These are phyloP conservation scores for Gobius niger DNA, from an alignment of 2,113 vertebrate genomes.

Conservation along the genomic window DNA sequence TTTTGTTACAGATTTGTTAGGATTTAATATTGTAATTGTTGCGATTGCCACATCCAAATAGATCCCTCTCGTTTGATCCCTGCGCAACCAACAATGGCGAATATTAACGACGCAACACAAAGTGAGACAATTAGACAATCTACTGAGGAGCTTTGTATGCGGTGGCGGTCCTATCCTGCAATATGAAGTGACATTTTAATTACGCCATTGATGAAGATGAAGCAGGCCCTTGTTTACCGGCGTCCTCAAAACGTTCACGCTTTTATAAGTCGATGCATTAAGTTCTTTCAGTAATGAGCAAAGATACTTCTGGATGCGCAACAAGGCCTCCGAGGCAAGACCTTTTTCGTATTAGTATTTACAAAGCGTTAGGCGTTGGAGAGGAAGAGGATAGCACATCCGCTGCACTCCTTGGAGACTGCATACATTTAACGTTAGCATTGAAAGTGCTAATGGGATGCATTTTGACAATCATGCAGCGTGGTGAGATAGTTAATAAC, in stretches of 20 bases:
- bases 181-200: slow-evolving; percentile 61
- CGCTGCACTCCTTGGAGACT: slow-evolving; percentile 15
- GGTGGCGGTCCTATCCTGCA: slow-evolving; percentile 20
- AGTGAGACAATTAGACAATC: slow-evolving; percentile 38
- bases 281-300: slow-evolving; percentile 34
- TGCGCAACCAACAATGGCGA: slow-evolving; percentile 30
- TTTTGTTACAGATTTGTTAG: neutral
- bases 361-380: slow-evolving; percentile 29
- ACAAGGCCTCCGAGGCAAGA: slow-evolving; percentile 4
- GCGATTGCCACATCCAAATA: slow-evolving; percentile 24
- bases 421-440: slow-evolving; percentile 15
- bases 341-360: slow-evolving; percentile 18
- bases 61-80: slow-evolving; percentile 39
- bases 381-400: slow-evolving; percentile 32
- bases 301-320: slow-evolving; percentile 22
- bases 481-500: slow-evolving; percentile 16
- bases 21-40: neutral
- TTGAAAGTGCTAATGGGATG: slow-evolving; percentile 29
- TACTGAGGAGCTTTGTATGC: slow-evolving; percentile 46
- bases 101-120: slow-evolving; percentile 38
- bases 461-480: slow-evolving; percentile 19
- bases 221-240: slow-evolving; percentile 48
- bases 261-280: slow-evolving; percentile 45
- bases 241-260: slow-evolving; percentile 44
- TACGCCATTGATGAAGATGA: slow-evolving; percentile 52